Evolutionary conservation across 2,888 invertebrate genomes (phyloP).

Genomic region (Tiliacea citrago): DNA sequence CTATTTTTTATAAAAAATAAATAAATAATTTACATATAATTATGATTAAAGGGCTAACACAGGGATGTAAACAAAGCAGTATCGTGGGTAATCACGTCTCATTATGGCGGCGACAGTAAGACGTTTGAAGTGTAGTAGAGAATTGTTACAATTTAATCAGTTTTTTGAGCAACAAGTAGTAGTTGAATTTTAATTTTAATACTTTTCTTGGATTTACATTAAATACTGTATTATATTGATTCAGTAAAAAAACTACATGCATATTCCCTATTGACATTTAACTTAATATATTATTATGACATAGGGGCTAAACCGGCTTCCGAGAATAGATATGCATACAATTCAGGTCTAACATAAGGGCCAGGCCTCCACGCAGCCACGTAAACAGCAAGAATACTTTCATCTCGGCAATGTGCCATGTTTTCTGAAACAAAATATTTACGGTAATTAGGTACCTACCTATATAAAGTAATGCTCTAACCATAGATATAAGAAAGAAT

Average conservation of each 20-base stretch:
- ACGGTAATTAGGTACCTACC: background rate
- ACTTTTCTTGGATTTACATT: no score
- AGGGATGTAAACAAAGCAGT: background rate
- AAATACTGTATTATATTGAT: background rate
- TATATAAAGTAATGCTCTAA: background rate
- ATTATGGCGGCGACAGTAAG: background rate
- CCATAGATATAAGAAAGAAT: background rate
- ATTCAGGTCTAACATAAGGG: slow-evolving; percentile 76
- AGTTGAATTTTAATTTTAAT: no score
- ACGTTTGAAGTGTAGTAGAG: background rate
- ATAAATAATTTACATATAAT: no score
- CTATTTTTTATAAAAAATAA: no score
- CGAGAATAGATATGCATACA: slow-evolving; percentile 82
- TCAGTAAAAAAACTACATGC: background rate
- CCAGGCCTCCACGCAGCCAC: slow-evolving; percentile 85
- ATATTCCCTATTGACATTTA: background rate
- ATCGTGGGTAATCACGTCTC: background rate
- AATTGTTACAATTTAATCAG: no score
- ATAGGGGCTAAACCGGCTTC: slow-evolving; percentile 80
- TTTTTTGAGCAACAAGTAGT: no score
- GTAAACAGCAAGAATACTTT: slow-evolving; percentile 82
- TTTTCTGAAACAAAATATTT: slow-evolving; percentile 82
- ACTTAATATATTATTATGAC: slow-evolving; percentile 40
- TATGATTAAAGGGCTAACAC: no score
- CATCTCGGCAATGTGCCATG: slow-evolving; percentile 86